Evolutionary conservation across 30 jellyfish, hydroid and myxozoan genomes (phyloP).

Genomic region (Cassiopea andromeda): DNA sequence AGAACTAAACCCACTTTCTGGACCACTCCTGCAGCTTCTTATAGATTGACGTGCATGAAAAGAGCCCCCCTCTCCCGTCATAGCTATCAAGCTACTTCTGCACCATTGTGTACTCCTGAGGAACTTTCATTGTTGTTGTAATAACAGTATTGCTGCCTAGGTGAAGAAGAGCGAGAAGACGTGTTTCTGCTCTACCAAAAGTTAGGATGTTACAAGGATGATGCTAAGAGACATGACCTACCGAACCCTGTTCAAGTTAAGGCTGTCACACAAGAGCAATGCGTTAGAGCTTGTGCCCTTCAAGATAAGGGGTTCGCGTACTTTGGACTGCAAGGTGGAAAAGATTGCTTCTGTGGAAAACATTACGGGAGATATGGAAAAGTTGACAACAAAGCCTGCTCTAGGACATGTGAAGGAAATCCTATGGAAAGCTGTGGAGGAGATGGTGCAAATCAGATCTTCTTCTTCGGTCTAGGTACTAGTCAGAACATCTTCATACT

Average conservation of each 20-base stretch:
- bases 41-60: too few relatives aligned
- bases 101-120: too few relatives aligned
- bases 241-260: constrained; percentile 57
- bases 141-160: neutral
- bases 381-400: constrained; percentile 59
- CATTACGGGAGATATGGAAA: constrained; percentile 87
- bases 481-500: neutral
- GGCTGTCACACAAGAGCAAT: constrained; percentile 85
- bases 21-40: too few relatives aligned
- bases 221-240: constrained; percentile 69
- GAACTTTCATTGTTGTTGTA: too few relatives aligned
- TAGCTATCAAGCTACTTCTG: neutral
- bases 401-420: constrained; percentile 75
- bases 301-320: constrained; percentile 88
- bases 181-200: constrained; percentile 82
- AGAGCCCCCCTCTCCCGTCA: neutral
- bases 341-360: constrained; percentile 85
- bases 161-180: constrained; percentile 82
- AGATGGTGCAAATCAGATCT: constrained; percentile 71
- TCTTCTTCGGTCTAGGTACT: constrained; percentile 85
- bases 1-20: too few relatives aligned
- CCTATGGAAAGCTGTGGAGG: constrained; percentile 92
- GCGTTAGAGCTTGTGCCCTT: constrained; percentile 91
- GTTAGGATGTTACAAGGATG: constrained; percentile 90
- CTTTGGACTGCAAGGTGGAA: constrained; percentile 93